These are phyloP conservation scores for Tympanuchus pallidicinctus DNA, from an alignment of 2,113 vertebrate genomes.

Conservation along the genomic window DNA sequence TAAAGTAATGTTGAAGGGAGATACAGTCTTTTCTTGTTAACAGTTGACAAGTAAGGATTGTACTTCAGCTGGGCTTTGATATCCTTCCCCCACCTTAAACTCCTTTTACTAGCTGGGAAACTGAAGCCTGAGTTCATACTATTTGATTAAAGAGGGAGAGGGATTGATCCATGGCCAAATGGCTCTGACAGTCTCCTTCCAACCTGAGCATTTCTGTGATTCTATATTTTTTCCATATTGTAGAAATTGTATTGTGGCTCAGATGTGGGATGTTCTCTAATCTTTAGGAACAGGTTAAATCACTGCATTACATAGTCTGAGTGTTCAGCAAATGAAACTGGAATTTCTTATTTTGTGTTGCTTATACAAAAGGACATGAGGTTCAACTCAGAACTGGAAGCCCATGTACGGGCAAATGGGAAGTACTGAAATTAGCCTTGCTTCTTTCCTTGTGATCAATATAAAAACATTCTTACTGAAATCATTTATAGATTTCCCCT, in stretches of 20 bases:
- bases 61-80: conserved; percentile 37
- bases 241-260: background rate
- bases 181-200: background rate
- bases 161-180: conserved; percentile 29
- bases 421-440: background rate
- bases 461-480: background rate
- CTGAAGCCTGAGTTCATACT: conserved; percentile 22
- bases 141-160: conserved; percentile 27
- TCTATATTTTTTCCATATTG: background rate
- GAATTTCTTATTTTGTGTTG: background rate
- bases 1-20: background rate
- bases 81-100: conserved; percentile 35
- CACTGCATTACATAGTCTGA: background rate
- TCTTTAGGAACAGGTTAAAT: background rate
- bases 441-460: background rate
- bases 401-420: accelerated
- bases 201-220: background rate
- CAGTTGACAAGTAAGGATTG: conserved; percentile 34
- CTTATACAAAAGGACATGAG: background rate
- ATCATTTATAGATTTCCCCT: background rate
- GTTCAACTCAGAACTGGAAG: background rate
- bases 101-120: conserved; percentile 22
- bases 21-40: background rate
- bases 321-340: background rate
- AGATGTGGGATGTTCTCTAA: background rate